Evolutionary conservation across 2,113 vertebrate species (phyloP).

Genomic region (Neofelis nebulosa): DNA sequence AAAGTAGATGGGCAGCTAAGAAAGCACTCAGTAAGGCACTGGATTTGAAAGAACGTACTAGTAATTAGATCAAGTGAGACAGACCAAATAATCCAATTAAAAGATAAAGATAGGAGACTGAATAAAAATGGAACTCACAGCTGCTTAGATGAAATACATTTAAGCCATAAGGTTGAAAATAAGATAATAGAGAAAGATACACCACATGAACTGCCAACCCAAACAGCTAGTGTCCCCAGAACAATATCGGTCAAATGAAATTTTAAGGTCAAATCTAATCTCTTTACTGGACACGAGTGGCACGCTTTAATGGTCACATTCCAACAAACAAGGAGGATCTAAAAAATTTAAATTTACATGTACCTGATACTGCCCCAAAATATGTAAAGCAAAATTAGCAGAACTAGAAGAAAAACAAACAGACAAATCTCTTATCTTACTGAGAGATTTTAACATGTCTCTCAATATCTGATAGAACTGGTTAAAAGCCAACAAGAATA

Average conservation of each 20-base stretch:
- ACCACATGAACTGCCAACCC: not conserved
- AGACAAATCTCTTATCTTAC: not conserved
- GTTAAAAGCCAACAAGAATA: not conserved
- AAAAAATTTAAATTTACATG: not conserved
- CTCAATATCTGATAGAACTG: not conserved
- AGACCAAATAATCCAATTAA: not conserved
- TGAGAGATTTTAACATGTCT: not conserved
- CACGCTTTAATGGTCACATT: not conserved
- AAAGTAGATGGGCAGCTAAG: not conserved
- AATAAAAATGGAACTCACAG: not conserved
- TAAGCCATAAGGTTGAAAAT: not conserved
- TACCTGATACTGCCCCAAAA: not conserved
- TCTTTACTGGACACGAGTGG: conserved; percentile 1
- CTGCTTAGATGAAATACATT: not conserved
- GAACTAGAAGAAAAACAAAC: not conserved
- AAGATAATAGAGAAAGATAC: not conserved
- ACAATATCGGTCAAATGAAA: not conserved
- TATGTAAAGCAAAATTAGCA: not conserved
- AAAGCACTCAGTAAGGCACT: not conserved
- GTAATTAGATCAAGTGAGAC: not conserved
- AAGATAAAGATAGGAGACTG: not conserved
- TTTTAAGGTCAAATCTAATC: not conserved
- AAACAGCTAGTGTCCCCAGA: not conserved
- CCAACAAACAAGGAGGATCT: not conserved
- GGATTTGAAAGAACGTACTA: not conserved